Conservation (phyloP, 2,888 invertebrate species). For the Cabera pusaria region DNA sequence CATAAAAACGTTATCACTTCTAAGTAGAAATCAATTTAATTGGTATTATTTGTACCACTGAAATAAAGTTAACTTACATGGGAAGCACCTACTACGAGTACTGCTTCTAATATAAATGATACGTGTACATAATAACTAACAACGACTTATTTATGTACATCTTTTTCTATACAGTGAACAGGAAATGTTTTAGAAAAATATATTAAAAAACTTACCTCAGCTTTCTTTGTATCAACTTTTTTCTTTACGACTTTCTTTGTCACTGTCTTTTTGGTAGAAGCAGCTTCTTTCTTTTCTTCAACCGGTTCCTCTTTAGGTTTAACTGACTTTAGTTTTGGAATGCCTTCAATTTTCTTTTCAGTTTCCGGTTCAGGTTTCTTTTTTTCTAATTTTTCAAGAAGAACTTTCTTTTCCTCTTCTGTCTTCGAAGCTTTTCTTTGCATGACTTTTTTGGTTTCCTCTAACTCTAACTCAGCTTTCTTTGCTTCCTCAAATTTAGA, state of each 20-base stretch:
- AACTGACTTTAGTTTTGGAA: constrained; percentile 83
- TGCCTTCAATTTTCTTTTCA: constrained; percentile 84
- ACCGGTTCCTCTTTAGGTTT: constrained; percentile 77
- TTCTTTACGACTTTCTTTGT: constrained; percentile 76
- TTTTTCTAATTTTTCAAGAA: constrained; percentile 75
- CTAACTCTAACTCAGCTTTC: constrained; percentile 66
- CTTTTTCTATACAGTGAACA: constrained; percentile 2
- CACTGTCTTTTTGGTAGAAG: constrained; percentile 69
- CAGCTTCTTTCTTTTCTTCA: constrained; percentile 70
- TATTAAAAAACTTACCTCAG: constrained; percentile 80
- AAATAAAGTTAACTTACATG: constrained; percentile 3
- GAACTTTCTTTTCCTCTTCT: constrained; percentile 76
- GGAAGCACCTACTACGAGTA: constrained; percentile 8
- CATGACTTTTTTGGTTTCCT: constrained; percentile 73
- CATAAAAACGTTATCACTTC: constrained; percentile 37
- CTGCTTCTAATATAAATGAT: constrained; percentile 2
- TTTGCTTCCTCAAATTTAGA: constrained; percentile 59
- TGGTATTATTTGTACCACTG: too few relatives aligned
- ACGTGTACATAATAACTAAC: too few relatives aligned
- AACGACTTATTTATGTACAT: constrained; percentile 21
- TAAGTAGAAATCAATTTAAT: too few relatives aligned
- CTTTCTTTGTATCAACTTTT: constrained; percentile 75
- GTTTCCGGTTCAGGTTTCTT: constrained; percentile 78
- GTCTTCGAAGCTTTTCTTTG: constrained; percentile 77
- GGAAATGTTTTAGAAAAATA: constrained; percentile 33